Evolutionary conservation across 2,113 vertebrate species (phyloP).

Genomic region (Saguinus midas): DNA sequence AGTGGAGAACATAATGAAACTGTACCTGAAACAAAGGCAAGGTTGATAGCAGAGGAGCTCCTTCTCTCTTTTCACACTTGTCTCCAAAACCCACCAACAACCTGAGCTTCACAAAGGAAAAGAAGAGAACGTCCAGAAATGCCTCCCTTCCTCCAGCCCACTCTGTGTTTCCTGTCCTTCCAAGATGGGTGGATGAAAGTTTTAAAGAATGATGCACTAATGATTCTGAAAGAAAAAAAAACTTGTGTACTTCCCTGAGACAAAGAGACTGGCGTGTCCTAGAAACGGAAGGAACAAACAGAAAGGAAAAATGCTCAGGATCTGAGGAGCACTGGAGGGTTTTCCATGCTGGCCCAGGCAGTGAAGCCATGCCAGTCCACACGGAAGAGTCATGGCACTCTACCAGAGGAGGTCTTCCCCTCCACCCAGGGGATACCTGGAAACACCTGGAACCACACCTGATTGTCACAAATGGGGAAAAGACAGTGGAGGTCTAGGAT

Average conservation of each 20-base stretch:
- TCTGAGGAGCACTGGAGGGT: accelerated
- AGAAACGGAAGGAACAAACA: too few species aligned
- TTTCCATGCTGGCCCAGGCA: accelerated
- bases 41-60: accelerated
- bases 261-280: not conserved
- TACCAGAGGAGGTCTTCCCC: not conserved
- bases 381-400: not conserved
- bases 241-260: not conserved
- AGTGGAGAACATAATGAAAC: not conserved
- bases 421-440: not conserved
- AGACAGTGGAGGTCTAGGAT: too few species aligned
- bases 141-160: accelerated
- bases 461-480: too few species aligned
- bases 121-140: too few species aligned
- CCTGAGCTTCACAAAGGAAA: not conserved
- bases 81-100: not conserved
- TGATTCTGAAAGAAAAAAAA: not conserved
- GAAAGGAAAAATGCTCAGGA: not conserved
- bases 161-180: accelerated
- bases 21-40: accelerated
- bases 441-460: too few species aligned
- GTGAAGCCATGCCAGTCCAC: too few species aligned
- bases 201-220: accelerated
- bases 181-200: too few species aligned
- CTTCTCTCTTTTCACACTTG: not conserved